Evolutionary conservation across 2,797 vertebrate genomes (phyloP).

Genomic region (Melanotaenia nigrans): DNA sequence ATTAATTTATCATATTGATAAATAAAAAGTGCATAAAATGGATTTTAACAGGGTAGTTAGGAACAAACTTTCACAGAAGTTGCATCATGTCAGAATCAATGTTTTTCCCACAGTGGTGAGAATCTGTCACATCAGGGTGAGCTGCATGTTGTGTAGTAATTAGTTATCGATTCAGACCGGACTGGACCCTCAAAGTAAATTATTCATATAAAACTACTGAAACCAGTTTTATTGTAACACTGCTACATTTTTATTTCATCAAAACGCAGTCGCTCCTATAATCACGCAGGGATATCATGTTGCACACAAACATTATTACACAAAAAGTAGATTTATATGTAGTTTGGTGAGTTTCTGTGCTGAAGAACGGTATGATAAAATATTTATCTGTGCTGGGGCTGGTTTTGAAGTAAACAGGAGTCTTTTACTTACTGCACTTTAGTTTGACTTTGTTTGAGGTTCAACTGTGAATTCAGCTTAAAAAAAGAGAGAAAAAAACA

Average conservation of each 20-base stretch:
- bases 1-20: neutral
- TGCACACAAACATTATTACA: neutral
- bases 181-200: neutral
- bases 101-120: no score
- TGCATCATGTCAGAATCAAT: no score
- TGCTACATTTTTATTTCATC: neutral
- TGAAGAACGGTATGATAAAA: neutral
- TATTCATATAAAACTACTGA: neutral
- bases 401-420: neutral
- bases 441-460: conserved; percentile 44
- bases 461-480: conserved; percentile 43
- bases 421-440: rapidly evolving
- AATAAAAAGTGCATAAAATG: neutral
- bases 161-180: rapidly evolving
- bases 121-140: neutral
- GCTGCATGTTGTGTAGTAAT: rapidly evolving
- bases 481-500: conserved; percentile 43
- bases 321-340: neutral
- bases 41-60: no score
- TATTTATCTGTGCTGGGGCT: rapidly evolving
- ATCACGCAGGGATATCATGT: neutral
- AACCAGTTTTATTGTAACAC: neutral
- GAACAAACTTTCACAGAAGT: no score
- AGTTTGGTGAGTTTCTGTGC: neutral
- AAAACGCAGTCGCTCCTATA: neutral